phyloP scores from a whole-genome alignment of 2,797 vertebrate species.

The Limnodromus scolopaceus region DNA sequence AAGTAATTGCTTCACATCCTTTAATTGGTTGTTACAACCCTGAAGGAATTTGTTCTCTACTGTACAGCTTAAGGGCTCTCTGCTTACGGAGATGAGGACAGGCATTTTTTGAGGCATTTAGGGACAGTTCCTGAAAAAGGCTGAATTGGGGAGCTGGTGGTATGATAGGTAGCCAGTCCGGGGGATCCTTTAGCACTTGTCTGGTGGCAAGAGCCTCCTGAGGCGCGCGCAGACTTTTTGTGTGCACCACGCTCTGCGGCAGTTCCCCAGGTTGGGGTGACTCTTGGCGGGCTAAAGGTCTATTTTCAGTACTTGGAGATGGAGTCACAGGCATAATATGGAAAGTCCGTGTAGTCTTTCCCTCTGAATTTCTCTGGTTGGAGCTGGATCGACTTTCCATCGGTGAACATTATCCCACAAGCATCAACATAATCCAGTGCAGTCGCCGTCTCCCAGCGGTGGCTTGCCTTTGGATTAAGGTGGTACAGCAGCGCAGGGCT shows the following conservation, averaged over 20 bases:
- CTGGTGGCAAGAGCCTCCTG: neutral
- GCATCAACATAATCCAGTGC: neutral
- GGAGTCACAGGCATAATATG: fast-evolving
- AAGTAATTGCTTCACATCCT: conserved; percentile 58
- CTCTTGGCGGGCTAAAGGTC: neutral
- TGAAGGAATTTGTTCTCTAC: conserved; percentile 12
- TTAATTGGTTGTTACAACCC: conserved; percentile 51
- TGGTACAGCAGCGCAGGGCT: neutral
- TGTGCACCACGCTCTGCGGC: neutral
- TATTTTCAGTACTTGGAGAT: neutral
- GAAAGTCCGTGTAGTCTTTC: neutral
- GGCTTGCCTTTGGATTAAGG: neutral
- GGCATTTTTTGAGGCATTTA: neutral
- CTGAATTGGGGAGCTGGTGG: neutral
- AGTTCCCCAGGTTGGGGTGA: neutral
- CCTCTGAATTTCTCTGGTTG: neutral
- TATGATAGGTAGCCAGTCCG: fast-evolving
- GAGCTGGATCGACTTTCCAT: neutral
- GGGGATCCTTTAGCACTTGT: neutral
- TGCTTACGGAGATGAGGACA: neutral
- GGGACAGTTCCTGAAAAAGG: neutral
- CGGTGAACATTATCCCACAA: fast-evolving
- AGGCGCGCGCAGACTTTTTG: neutral
- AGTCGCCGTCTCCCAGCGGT: fast-evolving
- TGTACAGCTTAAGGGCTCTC: conserved; percentile 35